phyloP scores from a whole-genome alignment of 2,888 invertebrate genomes.

The Operophtera brumata region DNA sequence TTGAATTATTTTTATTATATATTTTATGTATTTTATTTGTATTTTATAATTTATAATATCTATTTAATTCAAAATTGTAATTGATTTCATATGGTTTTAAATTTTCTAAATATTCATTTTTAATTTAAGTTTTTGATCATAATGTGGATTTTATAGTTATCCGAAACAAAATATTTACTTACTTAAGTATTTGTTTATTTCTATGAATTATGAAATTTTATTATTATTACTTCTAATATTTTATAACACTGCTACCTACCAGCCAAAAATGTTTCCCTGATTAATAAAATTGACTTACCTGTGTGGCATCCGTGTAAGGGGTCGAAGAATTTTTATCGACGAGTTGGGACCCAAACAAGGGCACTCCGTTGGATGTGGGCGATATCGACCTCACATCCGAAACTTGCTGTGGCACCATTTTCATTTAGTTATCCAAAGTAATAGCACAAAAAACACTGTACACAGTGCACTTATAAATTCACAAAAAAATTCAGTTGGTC shows the following conservation, averaged over 20 bases:
- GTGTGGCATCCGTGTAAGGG: slow-evolving; percentile 98
- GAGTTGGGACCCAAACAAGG: slow-evolving; percentile 93
- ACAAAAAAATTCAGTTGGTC: slow-evolving; percentile 47
- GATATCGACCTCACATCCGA: slow-evolving; percentile 80
- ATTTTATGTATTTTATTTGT: no score
- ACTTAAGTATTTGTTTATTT: background rate
- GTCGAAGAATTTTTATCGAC: slow-evolving; percentile 95
- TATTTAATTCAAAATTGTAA: no score
- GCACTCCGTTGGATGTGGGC: slow-evolving; percentile 82
- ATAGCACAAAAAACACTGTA: slow-evolving; percentile 72
- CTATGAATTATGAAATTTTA: background rate
- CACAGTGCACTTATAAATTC: slow-evolving; percentile 71
- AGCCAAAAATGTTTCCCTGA: slow-evolving; percentile 13
- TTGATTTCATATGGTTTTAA: no score
- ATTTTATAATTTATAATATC: no score
- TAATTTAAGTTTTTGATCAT: no score
- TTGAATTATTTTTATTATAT: no score
- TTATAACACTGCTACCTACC: background rate
- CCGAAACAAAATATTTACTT: no score
- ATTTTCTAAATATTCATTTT: background rate
- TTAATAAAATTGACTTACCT: slow-evolving; percentile 83
- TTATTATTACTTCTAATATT: background rate
- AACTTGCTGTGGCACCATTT: slow-evolving; percentile 89
- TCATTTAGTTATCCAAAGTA: slow-evolving; percentile 58
- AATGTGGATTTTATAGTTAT: no score